Percentiles rank a stretch among this genome's conserved stretches.
Conservation (phyloP, 2,888 invertebrate genomes). For the Diaperis boleti region DNA sequence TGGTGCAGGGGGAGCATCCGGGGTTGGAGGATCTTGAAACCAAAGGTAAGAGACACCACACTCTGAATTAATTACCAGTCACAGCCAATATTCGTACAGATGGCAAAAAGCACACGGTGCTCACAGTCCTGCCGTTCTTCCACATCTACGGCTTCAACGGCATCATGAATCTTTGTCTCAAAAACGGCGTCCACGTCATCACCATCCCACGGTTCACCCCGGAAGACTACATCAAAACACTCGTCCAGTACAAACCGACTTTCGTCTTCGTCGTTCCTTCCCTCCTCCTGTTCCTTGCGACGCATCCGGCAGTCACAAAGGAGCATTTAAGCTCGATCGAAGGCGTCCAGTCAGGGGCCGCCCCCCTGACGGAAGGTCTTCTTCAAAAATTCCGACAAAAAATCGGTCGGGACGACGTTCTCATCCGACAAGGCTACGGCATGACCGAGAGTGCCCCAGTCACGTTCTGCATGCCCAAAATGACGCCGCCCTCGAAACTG, state of each 20-base stretch:
- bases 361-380: slow-evolving; percentile 76
- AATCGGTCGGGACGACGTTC: slow-evolving; percentile 55
- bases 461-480: slow-evolving; percentile 71
- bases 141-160: slow-evolving; percentile 84
- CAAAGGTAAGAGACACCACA: slow-evolving; percentile 49
- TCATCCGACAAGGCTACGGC: slow-evolving; percentile 69
- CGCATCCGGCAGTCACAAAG: slow-evolving; percentile 76
- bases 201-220: slow-evolving; percentile 81
- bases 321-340: slow-evolving; percentile 76
- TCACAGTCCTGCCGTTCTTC: slow-evolving; percentile 81
- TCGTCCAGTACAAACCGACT: slow-evolving; percentile 73
- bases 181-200: slow-evolving; percentile 73
- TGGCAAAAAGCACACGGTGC: slow-evolving; percentile 69
- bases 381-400: slow-evolving; percentile 74
- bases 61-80: background rate
- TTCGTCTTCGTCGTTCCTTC: slow-evolving; percentile 82
- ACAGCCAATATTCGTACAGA: too few relatives aligned
- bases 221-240: slow-evolving; percentile 76
- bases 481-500: slow-evolving; percentile 72
- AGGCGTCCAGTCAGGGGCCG: slow-evolving; percentile 79
- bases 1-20: slow-evolving; percentile 61
- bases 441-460: slow-evolving; percentile 80
- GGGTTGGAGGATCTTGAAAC: slow-evolving; percentile 52
- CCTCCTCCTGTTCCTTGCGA: slow-evolving; percentile 79
- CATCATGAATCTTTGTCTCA: slow-evolving; percentile 73